Conservation (phyloP, 2,888 invertebrate genomes). For the Cabera pusaria region DNA sequence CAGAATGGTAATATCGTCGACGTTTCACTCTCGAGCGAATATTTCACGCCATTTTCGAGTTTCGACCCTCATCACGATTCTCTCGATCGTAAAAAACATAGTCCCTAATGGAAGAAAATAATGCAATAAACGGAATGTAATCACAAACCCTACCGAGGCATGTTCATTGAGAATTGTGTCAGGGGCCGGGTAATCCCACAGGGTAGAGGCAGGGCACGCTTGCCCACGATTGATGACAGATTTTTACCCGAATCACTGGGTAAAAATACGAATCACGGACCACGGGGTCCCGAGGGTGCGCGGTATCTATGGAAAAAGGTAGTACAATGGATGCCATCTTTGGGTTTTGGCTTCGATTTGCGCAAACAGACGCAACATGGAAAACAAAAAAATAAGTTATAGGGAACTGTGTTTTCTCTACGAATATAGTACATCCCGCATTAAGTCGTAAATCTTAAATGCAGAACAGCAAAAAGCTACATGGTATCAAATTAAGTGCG, state of each 20-base stretch:
- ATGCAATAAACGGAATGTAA: conserved; percentile 64
- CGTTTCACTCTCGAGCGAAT: too few relatives aligned
- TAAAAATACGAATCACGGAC: conserved; percentile 46
- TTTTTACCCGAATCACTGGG: conserved; percentile 48
- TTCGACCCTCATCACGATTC: conserved; percentile 26
- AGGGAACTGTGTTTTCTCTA: too few relatives aligned
- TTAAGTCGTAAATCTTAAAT: too few relatives aligned
- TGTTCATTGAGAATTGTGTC: conserved; percentile 23
- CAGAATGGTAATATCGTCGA: too few relatives aligned
- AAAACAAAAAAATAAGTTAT: too few relatives aligned
- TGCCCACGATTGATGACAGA: conserved; percentile 57
- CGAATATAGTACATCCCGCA: too few relatives aligned
- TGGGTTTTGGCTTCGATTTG: too few relatives aligned
- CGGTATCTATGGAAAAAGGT: conserved; percentile 2
- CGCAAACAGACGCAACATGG: too few relatives aligned
- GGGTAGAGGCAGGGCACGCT: conserved; percentile 53
- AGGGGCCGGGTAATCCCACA: conserved; percentile 50
- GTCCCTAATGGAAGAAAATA: conserved; percentile 58
- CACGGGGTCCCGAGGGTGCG: conserved; percentile 22
- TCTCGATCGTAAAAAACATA: conserved; percentile 22
- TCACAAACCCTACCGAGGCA: conserved; percentile 48
- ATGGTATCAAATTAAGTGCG: too few relatives aligned
- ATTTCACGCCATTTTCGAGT: too few relatives aligned
- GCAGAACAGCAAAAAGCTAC: too few relatives aligned
- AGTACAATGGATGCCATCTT: neutral